Percentiles rank a stretch among this genome's conserved stretches.
Conservation (phyloP, 2,888 invertebrate species). For the Seira sanloemensis region DNA sequence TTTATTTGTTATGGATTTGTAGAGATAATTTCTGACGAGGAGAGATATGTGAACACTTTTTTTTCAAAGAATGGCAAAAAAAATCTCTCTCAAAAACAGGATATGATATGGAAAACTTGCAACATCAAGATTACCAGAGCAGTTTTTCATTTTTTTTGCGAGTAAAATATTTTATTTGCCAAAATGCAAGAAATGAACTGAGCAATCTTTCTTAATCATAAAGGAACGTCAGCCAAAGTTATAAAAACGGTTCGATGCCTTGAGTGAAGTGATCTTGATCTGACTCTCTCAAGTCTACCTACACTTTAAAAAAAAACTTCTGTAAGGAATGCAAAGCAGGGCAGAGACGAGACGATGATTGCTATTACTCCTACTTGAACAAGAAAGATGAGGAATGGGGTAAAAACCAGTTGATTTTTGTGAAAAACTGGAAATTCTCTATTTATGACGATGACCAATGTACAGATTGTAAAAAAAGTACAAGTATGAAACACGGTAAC, state of each 20-base stretch:
- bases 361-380: slow-evolving; percentile 38
- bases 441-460: slow-evolving; percentile 24
- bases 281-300: background rate
- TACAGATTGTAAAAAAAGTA: background rate
- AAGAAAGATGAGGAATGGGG: slow-evolving; percentile 52
- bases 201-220: slow-evolving; percentile 31
- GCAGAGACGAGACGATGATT: slow-evolving; percentile 38
- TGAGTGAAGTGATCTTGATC: background rate
- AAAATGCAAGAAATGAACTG: background rate
- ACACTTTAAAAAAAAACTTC: slow-evolving; percentile 11
- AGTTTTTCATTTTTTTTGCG: background rate
- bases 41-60: slow-evolving; percentile 22
- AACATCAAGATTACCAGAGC: background rate
- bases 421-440: slow-evolving; percentile 61
- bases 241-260: slow-evolving; percentile 48
- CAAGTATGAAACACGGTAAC: background rate
- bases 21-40: background rate
- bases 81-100: slow-evolving; percentile 35
- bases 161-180: background rate
- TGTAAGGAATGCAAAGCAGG: slow-evolving; percentile 55
- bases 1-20: background rate
- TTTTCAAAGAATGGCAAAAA: no score
- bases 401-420: slow-evolving; percentile 62
- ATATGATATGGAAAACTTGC: slow-evolving; percentile 21
- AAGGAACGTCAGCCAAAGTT: slow-evolving; percentile 54